Evolutionary conservation across 2,113 vertebrate genomes (phyloP).

Genomic region (Elachura formosa): DNA sequence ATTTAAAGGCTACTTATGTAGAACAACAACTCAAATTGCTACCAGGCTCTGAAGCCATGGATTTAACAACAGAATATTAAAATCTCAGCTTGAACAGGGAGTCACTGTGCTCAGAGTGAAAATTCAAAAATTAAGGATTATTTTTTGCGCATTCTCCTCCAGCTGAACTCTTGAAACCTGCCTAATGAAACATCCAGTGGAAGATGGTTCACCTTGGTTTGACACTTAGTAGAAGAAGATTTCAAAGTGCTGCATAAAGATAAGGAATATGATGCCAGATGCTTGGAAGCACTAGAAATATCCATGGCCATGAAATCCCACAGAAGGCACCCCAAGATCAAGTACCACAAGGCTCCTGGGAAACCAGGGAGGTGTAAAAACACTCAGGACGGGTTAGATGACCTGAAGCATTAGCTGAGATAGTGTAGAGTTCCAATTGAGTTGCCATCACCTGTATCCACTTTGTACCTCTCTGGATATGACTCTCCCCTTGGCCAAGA

Average conservation of each 20-base stretch:
- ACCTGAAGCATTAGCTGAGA: background rate
- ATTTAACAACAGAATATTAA: background rate
- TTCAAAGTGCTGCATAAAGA: background rate
- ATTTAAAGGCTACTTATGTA: background rate
- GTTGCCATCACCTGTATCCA: background rate
- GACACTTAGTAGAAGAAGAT: background rate
- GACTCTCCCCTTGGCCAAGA: background rate
- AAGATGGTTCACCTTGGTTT: background rate
- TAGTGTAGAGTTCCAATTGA: accelerated
- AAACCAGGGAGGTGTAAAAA: background rate
- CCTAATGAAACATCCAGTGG: background rate
- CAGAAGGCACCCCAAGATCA: background rate
- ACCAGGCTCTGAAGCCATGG: background rate
- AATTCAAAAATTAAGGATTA: background rate
- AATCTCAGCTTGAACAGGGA: background rate
- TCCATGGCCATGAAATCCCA: background rate
- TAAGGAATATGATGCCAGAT: background rate
- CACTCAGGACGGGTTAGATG: background rate
- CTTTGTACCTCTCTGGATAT: background rate
- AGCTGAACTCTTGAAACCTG: background rate
- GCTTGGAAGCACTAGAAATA: background rate
- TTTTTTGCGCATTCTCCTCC: background rate
- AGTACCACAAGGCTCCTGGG: background rate
- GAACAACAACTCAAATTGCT: background rate
- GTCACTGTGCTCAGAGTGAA: background rate